These are phyloP conservation scores for Polypedilum vanderplanki DNA, from an alignment of 1,140 invertebrate genomes.

Conservation along the genomic window DNA sequence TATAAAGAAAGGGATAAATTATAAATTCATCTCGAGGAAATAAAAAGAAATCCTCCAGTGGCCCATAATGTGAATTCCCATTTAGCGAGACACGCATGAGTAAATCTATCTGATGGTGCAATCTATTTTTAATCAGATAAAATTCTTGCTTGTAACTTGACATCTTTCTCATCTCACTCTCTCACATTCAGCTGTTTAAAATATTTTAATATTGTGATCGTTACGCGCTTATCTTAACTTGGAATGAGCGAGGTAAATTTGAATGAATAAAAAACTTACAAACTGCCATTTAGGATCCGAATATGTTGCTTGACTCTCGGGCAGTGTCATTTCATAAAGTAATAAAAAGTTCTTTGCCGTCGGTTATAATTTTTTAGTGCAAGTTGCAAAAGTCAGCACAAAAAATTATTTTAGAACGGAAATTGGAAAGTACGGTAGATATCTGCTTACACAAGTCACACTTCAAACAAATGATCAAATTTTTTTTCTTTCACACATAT, in stretches of 20 bases:
- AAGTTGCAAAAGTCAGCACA: background rate
- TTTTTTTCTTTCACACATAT: background rate
- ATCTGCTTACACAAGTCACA: conserved; percentile 26
- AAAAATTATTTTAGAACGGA: background rate
- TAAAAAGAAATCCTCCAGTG: conserved; percentile 8
- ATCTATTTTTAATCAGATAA: conserved; percentile 24
- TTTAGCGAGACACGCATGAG: conserved; percentile 8
- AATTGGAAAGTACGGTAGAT: background rate
- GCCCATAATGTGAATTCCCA: background rate
- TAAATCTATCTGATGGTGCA: conserved; percentile 8
- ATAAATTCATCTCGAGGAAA: background rate
- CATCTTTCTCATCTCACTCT: background rate
- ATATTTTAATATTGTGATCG: conserved; percentile 20
- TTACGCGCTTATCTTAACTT: background rate
- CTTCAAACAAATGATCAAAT: conserved; percentile 19
- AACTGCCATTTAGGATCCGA: conserved; percentile 21
- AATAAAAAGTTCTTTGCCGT: background rate
- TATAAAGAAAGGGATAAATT: background rate
- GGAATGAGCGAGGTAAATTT: background rate
- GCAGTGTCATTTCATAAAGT: conserved; percentile 21
- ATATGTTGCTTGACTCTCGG: conserved; percentile 14
- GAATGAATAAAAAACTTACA: background rate
- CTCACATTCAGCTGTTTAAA: conserved; percentile 21
- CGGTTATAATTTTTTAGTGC: background rate
- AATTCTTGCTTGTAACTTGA: conserved; percentile 7